Evolutionary conservation across 2,797 vertebrate species (phyloP), one percentile per base, ranked within the genome.

Genomic region (Fratercula arctica): DNA sequence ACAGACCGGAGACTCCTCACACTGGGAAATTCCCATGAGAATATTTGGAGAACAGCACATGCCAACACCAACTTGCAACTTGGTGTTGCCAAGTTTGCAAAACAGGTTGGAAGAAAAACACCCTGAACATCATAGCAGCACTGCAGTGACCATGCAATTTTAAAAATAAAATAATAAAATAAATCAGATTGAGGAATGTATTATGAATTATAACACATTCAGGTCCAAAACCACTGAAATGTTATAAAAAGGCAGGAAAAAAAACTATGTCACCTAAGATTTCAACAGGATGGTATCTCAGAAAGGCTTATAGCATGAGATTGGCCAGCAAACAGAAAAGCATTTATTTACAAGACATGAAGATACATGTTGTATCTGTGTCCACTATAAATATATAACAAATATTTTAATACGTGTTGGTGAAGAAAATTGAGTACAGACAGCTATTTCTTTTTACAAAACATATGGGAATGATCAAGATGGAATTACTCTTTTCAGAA

Each of bases 401-500:
- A 56, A 41, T 67, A 91, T 56, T 88, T 86, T 79, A 86, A 92
- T 20, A 41, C 26, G 41, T 41, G 45, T 41, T 75, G 17, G 85
- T 79, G 59, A 96, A 90, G 45, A 19, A 85, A 88, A 90, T 13
- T 37, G 57, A 93, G 31, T 53, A 56, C 59, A 91, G 69, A 68
- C 50, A 91, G n/a, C 20, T 79, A 60, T 66, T 86, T 90, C 50
- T 82, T 87, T 81, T 79, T 46, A 67, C 4, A 76, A 69, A 91
- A 76, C 87, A 86, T 81, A 61, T 64, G 90, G 93, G 14, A 94
- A 56, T 37, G 31, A 88, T 96, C 87, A 93, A 14, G 28, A 56
- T 39, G 33, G 51, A 90, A 87, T 82, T 63, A 41, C 10, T 56
- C 41, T 66, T 54, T 73, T 68, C 73, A 79, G 83, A 87, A 94